These are phyloP conservation scores for Eulemur albifrons DNA, from an alignment of 2,797 vertebrate genomes.

Conservation along the genomic window DNA sequence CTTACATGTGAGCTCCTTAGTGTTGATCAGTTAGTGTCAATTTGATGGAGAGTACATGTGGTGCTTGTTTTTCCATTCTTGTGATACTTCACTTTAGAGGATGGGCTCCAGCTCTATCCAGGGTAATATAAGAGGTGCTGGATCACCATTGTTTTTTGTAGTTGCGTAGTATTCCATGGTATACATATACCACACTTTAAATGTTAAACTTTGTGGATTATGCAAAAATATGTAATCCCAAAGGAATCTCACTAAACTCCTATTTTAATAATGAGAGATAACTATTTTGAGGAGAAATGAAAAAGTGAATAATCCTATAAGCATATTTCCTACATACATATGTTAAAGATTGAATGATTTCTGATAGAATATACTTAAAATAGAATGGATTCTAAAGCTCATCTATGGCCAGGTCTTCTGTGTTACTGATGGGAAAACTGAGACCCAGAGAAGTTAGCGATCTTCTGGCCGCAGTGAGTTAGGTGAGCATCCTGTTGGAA, in stretches of 20 bases:
- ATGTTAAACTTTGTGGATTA: conserved; percentile 37
- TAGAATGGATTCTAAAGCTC: neutral
- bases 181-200: neutral
- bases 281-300: conserved; percentile 1
- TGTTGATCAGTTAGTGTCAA: too few species aligned
- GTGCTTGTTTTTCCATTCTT: too few species aligned
- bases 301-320: neutral
- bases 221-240: conserved; percentile 12
- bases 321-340: neutral
- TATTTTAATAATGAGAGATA: conserved; percentile 5
- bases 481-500: neutral
- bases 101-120: too few species aligned
- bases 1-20: too few species aligned
- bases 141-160: too few species aligned
- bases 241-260: neutral
- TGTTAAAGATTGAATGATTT: conserved; percentile 1
- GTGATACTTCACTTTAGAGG: too few species aligned
- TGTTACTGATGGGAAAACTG: neutral
- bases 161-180: too few species aligned
- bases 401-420: neutral
- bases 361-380: neutral
- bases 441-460: neutral
- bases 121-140: too few species aligned
- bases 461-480: neutral
- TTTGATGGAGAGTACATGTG: too few species aligned